Evolutionary conservation across 2,888 invertebrate genomes (phyloP).

Genomic region (Pseudolycoriella hygida): DNA sequence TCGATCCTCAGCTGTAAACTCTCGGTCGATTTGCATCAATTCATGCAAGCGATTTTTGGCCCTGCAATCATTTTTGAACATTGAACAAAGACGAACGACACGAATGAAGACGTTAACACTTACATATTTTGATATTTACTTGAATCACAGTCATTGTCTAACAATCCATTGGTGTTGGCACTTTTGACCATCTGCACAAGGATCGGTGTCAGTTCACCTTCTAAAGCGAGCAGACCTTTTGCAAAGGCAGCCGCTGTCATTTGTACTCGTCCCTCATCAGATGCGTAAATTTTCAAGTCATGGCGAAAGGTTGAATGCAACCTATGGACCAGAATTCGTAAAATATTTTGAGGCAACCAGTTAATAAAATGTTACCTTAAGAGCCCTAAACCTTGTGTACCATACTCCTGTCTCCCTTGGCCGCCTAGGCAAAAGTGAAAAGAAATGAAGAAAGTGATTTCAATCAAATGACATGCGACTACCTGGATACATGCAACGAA

Average conservation of each 20-base stretch:
- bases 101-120: conserved; percentile 22
- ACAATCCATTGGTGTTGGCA: conserved; percentile 92
- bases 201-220: conserved; percentile 97
- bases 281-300: conserved; percentile 98
- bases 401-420: conserved; percentile 82
- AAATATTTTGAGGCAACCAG: too few relatives aligned
- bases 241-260: conserved; percentile 99
- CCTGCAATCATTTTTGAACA: conserved; percentile 32
- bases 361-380: too few relatives aligned
- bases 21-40: conserved; percentile 76
- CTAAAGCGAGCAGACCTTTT: conserved; percentile 89
- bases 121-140: conserved; percentile 89
- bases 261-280: conserved; percentile 97
- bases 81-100: conserved; percentile 5
- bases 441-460: too few relatives aligned
- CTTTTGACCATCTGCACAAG: conserved; percentile 99
- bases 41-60: conserved; percentile 91
- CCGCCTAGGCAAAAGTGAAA: too few relatives aligned
- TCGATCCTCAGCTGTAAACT: conserved; percentile 70
- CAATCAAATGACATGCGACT: too few relatives aligned
- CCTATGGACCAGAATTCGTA: conserved; percentile 18
- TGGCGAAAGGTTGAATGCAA: conserved; percentile 97
- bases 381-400: conserved; percentile 89
- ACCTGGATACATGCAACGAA: conserved; percentile 98
- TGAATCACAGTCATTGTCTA: conserved; percentile 97